A percentile compares a stretch with the other conserved stretches of the same genome.
Conservation (phyloP, 2,113 vertebrate species). For the Pelmatolapia mariae region DNA sequence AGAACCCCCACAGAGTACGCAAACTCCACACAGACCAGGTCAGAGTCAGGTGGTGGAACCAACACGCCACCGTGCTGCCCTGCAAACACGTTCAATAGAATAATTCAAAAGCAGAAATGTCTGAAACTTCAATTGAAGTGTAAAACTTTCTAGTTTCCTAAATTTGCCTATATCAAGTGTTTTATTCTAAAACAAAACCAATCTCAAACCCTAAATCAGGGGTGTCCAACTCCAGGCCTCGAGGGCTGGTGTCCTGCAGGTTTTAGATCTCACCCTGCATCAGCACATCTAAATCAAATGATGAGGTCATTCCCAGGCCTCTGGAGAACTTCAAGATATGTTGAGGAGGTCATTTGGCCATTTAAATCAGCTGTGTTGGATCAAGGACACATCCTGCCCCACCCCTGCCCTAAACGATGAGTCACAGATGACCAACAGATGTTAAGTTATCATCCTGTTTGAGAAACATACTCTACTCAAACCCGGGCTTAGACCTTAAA, state of each 20-base stretch:
- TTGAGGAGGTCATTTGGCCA: not conserved
- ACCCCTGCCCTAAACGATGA: not conserved
- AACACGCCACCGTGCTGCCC: not conserved
- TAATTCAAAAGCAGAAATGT: not conserved
- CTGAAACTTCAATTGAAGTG: not conserved
- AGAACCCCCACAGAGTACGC: not conserved
- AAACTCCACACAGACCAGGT: not conserved
- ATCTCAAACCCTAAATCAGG: fast-evolving
- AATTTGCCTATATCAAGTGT: not conserved
- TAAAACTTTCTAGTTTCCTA: not conserved
- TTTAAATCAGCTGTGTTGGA: not conserved
- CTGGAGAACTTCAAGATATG: not conserved
- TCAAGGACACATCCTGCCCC: not conserved
- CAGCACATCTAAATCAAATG: not conserved
- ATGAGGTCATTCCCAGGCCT: fast-evolving
- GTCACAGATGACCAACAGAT: not conserved
- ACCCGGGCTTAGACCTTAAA: not conserved
- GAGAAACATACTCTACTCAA: not conserved
- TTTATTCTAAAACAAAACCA: not conserved
- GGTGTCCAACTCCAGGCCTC: not conserved
- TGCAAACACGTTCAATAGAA: not conserved
- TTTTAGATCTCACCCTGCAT: not conserved
- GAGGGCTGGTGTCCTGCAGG: not conserved
- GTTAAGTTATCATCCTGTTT: not conserved
- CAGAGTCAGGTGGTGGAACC: not conserved